phyloP scores from a whole-genome alignment of 2,113 vertebrate species.

The Oryzias melastigma region DNA sequence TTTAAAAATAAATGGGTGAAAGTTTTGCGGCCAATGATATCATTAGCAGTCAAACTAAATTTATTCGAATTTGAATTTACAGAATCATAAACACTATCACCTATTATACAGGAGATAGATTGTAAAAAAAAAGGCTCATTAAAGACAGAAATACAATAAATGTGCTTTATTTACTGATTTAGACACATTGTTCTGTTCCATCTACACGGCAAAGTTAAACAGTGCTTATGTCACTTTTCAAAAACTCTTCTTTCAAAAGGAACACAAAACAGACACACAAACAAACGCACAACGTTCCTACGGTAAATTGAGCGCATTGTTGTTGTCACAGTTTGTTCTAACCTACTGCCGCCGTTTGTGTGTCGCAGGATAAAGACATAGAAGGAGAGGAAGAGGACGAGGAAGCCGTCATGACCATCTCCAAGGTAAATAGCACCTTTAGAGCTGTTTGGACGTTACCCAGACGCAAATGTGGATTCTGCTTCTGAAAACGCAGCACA shows the following conservation, averaged over 20 bases:
- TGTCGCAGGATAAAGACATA: conserved; percentile 69
- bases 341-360: conserved; percentile 35
- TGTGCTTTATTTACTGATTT: background rate
- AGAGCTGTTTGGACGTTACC: conserved; percentile 23
- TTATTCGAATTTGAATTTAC: no score
- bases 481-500: background rate
- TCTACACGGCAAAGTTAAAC: conserved; percentile 6
- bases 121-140: background rate
- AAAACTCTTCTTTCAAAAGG: no score
- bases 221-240: conserved; percentile 42
- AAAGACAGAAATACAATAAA: conserved; percentile 36
- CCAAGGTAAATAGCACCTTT: conserved; percentile 64
- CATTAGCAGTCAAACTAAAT: no score
- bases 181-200: background rate
- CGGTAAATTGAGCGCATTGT: conserved; percentile 23
- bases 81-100: no score
- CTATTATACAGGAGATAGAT: conserved; percentile 14
- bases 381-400: conserved; percentile 70
- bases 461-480: conserved; percentile 29
- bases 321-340: conserved; percentile 41
- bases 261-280: conserved; percentile 10
- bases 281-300: background rate
- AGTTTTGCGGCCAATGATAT: no score
- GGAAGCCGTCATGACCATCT: conserved; percentile 47
- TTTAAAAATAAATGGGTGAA: no score